Conservation (phyloP, 2,113 vertebrate genomes). For the Solea senegalensis region DNA sequence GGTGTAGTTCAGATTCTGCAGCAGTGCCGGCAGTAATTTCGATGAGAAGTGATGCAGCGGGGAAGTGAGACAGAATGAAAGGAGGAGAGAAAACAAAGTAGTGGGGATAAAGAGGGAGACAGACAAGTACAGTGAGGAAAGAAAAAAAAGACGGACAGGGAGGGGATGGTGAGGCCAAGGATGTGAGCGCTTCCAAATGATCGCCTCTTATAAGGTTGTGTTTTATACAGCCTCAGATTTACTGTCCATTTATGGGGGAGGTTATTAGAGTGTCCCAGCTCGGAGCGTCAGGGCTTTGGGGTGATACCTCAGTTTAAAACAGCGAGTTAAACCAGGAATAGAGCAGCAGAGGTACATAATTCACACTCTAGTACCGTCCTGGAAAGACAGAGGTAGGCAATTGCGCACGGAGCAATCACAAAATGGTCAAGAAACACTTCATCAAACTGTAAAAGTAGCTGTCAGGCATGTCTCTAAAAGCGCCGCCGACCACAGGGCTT, state of each 20-base stretch:
- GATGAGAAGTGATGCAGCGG: slow-evolving; percentile 62
- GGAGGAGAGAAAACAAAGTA: slow-evolving; percentile 37
- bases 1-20: slow-evolving; percentile 74
- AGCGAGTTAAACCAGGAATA: slow-evolving; percentile 31
- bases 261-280: slow-evolving; percentile 51
- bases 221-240: slow-evolving; percentile 65
- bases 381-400: slow-evolving; percentile 59
- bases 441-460: slow-evolving; percentile 50
- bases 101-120: slow-evolving; percentile 20
- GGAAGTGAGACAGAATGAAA: slow-evolving; percentile 25
- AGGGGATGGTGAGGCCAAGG: slow-evolving; percentile 25
- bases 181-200: slow-evolving; percentile 60
- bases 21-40: slow-evolving; percentile 72
- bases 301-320: slow-evolving; percentile 57
- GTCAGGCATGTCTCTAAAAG: slow-evolving; percentile 51
- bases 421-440: slow-evolving; percentile 48
- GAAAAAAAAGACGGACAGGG: slow-evolving; percentile 15
- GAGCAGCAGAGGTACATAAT: slow-evolving; percentile 50
- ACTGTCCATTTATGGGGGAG: slow-evolving; percentile 45
- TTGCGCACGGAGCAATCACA: slow-evolving; percentile 57
- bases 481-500: slow-evolving; percentile 20
- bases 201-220: slow-evolving; percentile 59
- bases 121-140: slow-evolving; percentile 20
- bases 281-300: slow-evolving; percentile 26
- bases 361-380: slow-evolving; percentile 46